phyloP scores from a whole-genome alignment of 2,888 invertebrate species.

The Ophion slaviceki region DNA sequence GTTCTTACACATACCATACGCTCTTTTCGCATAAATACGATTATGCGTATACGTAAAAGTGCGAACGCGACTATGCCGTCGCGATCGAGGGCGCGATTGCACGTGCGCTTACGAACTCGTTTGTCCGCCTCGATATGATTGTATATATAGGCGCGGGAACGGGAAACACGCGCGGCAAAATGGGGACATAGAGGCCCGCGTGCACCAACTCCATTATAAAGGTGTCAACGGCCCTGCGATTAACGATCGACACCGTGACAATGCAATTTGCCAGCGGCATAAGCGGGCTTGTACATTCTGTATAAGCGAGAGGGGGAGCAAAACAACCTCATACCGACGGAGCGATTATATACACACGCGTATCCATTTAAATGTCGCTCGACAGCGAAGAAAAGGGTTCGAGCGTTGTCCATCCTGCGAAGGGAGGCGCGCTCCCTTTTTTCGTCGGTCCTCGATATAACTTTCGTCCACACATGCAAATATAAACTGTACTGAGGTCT shows the following conservation, averaged over 20 bases:
- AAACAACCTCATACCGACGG: neutral
- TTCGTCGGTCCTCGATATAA: neutral
- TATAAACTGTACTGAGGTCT: neutral
- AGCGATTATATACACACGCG: neutral
- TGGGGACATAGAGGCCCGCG: conserved; percentile 52
- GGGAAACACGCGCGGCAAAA: conserved; percentile 75
- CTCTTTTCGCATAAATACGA: conserved; percentile 14
- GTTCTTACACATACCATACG: neutral
- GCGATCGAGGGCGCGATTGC: conserved; percentile 79
- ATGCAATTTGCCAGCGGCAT: conserved; percentile 70
- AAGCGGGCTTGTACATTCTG: conserved; percentile 39
- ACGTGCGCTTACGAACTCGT: conserved; percentile 69
- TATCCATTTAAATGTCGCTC: neutral
- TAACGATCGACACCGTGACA: conserved; percentile 75
- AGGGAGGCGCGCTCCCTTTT: neutral
- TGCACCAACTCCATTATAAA: conserved; percentile 71
- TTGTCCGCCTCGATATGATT: conserved; percentile 68
- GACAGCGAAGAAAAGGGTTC: neutral
- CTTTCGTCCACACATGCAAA: neutral
- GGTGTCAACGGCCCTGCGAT: conserved; percentile 77
- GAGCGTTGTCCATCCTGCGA: neutral
- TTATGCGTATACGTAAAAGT: conserved; percentile 30
- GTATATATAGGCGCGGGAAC: conserved; percentile 77
- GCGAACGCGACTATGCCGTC: conserved; percentile 66
- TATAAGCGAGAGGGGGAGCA: conserved; percentile 8